Evolutionary conservation across 1,140 invertebrate genomes (phyloP).

Genomic region (Phthorimaea operculella): DNA sequence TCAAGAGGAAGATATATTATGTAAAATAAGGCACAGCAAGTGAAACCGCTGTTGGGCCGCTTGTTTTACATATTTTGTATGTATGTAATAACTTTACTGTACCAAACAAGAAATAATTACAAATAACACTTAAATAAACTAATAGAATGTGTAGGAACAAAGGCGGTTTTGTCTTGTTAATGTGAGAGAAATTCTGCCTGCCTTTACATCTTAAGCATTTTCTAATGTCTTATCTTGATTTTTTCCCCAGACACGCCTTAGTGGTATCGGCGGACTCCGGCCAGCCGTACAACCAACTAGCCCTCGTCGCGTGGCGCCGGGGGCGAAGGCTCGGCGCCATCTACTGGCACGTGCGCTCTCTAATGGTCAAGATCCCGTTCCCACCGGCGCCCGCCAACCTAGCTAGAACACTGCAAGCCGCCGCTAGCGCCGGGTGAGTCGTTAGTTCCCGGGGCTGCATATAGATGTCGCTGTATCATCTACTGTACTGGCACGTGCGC

Average conservation of each 20-base stretch:
- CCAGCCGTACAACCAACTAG: slow-evolving; percentile 90
- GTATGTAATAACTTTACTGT: too few relatives aligned
- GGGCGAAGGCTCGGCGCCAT: slow-evolving; percentile 85
- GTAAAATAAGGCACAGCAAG: too few relatives aligned
- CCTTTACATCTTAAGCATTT: too few relatives aligned
- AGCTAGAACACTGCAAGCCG: slow-evolving; percentile 72
- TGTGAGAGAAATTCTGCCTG: too few relatives aligned
- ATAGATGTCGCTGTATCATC: slow-evolving; percentile 71
- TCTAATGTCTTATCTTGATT: too few relatives aligned
- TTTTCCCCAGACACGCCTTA: slow-evolving; percentile 75
- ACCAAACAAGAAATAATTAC: too few relatives aligned
- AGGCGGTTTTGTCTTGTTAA: too few relatives aligned
- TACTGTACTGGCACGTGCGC: slow-evolving; percentile 86
- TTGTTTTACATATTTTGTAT: too few relatives aligned
- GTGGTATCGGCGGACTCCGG: slow-evolving; percentile 83
- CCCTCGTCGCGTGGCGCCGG: slow-evolving; percentile 81
- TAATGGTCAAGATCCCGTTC: slow-evolving; percentile 85
- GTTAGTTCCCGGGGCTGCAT: slow-evolving; percentile 3
- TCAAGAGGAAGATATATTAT: too few relatives aligned
- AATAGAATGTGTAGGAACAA: too few relatives aligned
- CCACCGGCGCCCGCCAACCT: slow-evolving; percentile 85
- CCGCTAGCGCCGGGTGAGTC: slow-evolving; percentile 39
- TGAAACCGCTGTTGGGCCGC: too few relatives aligned
- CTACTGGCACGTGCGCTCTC: slow-evolving; percentile 85
- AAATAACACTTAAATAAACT: too few relatives aligned